A percentile compares a stretch with the other conserved stretches of the same genome.
phyloP scores from a whole-genome alignment of 2,888 invertebrate species.

The Dinocampus coccinellae region DNA sequence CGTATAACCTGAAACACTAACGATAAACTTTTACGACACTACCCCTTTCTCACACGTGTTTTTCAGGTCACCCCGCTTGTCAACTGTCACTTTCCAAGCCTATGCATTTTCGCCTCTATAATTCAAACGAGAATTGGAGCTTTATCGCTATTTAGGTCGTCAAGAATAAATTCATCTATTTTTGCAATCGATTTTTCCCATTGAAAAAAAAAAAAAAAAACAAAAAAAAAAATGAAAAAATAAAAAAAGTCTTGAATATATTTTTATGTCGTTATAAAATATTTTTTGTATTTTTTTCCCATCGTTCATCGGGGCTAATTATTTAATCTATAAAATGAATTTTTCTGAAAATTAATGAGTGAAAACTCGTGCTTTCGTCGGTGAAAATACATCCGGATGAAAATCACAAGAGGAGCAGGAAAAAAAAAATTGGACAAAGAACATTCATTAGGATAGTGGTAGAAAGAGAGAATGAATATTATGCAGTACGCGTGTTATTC shows the following conservation, averaged over 20 bases:
- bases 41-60: constrained; percentile 3
- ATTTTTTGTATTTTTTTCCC: background rate
- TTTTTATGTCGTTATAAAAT: background rate
- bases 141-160: constrained; percentile 27
- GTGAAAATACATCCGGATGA: background rate
- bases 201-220: background rate
- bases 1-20: constrained; percentile 34
- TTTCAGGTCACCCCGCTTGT: constrained; percentile 6
- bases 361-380: background rate
- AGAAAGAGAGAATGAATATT: constrained; percentile 26
- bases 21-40: constrained; percentile 32
- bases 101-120: constrained; percentile 35
- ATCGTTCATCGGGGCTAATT: background rate
- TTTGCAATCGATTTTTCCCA: constrained; percentile 5
- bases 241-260: background rate
- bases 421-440: constrained; percentile 47
- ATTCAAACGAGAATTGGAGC: constrained; percentile 37
- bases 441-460: constrained; percentile 58
- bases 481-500: constrained; percentile 25
- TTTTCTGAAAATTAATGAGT: constrained; percentile 9
- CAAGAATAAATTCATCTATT: constrained; percentile 1
- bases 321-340: constrained; percentile 8
- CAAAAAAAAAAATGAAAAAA: no score
- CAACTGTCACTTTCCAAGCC: constrained; percentile 20
- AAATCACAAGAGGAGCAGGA: background rate